phyloP scores from a whole-genome alignment of 2,113 vertebrate species.

The Cyanocitta stelleri region DNA sequence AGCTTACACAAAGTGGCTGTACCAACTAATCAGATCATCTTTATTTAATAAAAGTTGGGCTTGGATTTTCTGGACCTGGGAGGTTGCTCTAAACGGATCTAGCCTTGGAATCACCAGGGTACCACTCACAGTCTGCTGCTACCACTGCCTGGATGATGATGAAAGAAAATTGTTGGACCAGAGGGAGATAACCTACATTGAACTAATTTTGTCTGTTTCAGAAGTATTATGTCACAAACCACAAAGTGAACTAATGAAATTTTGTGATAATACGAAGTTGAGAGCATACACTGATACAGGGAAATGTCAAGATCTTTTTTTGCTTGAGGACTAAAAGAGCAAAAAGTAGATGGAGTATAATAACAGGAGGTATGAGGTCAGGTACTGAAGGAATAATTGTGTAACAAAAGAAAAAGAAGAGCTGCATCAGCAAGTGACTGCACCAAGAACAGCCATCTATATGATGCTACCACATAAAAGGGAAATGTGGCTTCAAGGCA shows the following conservation, averaged over 20 bases:
- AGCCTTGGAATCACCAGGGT: background rate
- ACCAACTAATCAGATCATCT: background rate
- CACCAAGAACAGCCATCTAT: background rate
- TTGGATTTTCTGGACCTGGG: background rate
- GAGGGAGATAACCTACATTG: background rate
- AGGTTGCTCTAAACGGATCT: background rate
- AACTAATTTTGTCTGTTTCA: background rate
- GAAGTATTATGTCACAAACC: background rate
- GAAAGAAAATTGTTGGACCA: background rate
- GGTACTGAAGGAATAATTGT: background rate
- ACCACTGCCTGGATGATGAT: background rate
- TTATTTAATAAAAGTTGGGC: background rate
- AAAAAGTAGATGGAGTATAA: background rate
- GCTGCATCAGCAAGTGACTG: background rate
- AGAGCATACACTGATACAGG: background rate
- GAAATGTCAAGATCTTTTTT: background rate
- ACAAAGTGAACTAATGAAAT: background rate
- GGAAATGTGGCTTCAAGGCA: background rate
- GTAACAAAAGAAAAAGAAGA: background rate
- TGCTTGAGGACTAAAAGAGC: background rate
- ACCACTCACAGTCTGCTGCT: background rate
- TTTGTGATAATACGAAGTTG: background rate
- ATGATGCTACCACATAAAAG: background rate
- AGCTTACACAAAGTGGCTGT: background rate
- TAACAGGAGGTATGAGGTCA: background rate